phyloP scores from a whole-genome alignment of 2,888 invertebrate genomes.

The Drosophila meridionalis region DNA sequence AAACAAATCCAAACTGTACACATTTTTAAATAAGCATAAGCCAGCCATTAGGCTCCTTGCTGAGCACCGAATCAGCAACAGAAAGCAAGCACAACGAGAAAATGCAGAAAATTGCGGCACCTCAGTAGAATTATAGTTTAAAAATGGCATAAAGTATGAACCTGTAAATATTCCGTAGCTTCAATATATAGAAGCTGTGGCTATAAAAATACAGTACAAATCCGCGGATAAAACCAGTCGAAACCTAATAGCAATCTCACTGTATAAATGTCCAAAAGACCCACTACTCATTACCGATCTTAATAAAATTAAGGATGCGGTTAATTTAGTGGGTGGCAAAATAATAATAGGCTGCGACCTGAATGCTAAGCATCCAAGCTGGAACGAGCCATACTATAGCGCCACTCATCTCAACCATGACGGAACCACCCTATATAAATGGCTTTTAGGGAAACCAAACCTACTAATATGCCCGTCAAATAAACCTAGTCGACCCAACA shows the following conservation, averaged over 20 bases:
- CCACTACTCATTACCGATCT: not conserved
- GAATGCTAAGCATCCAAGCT: not conserved
- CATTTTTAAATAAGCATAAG: no score
- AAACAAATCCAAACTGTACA: no score
- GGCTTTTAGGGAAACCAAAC: not conserved
- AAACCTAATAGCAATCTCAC: not conserved
- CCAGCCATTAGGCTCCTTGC: no score
- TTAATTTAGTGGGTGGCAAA: no score
- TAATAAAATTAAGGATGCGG: not conserved
- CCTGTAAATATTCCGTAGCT: not conserved
- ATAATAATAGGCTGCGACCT: not conserved
- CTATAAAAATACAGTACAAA: not conserved
- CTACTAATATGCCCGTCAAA: not conserved
- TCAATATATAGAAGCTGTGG: not conserved
- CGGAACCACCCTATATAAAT: not conserved
- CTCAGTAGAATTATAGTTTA: no score
- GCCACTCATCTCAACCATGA: rapidly evolving
- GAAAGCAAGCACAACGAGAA: no score
- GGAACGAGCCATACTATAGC: not conserved
- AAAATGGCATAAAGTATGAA: not conserved
- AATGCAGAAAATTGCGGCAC: no score
- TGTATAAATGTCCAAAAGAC: not conserved
- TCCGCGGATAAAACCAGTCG: no score
- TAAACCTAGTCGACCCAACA: no score
- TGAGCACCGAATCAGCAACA: no score